Evolutionary conservation across 2,113 vertebrate species (phyloP).

Genomic region (Clarias batrachus): DNA sequence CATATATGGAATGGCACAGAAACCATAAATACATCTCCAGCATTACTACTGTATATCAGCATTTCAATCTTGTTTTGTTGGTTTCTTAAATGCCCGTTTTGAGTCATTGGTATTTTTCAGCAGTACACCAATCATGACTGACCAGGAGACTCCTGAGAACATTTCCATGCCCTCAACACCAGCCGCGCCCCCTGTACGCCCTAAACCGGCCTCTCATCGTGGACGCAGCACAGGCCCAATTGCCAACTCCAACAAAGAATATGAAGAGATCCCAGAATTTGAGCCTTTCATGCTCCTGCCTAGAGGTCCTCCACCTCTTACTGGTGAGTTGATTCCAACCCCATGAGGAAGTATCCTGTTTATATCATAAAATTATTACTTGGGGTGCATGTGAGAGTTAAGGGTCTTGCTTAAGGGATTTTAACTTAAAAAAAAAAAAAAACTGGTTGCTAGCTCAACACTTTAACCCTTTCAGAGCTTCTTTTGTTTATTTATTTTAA

Average conservation of each 20-base stretch:
- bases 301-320: constrained; percentile 70
- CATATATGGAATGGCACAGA: not conserved
- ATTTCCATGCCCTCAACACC: constrained; percentile 41
- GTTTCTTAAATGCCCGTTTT: not conserved
- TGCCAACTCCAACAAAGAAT: constrained; percentile 77
- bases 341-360: no score
- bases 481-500: not conserved
- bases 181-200: constrained; percentile 50
- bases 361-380: not conserved
- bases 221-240: constrained; percentile 75
- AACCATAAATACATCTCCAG: not conserved
- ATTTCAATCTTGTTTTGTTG: not conserved
- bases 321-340: constrained; percentile 70
- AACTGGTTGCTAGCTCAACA: not conserved
- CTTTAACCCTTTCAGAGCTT: not conserved
- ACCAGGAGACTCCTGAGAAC: constrained; percentile 31
- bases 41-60: no score
- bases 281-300: constrained; percentile 77
- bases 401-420: not conserved
- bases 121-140: constrained; percentile 44
- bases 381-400: not conserved
- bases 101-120: not conserved
- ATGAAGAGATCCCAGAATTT: constrained; percentile 74
- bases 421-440: not conserved
- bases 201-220: constrained; percentile 60